These are phyloP conservation scores for Sebastes hopkinsi DNA, from an alignment of 2,797 vertebrate genomes.

Conservation along the genomic window DNA sequence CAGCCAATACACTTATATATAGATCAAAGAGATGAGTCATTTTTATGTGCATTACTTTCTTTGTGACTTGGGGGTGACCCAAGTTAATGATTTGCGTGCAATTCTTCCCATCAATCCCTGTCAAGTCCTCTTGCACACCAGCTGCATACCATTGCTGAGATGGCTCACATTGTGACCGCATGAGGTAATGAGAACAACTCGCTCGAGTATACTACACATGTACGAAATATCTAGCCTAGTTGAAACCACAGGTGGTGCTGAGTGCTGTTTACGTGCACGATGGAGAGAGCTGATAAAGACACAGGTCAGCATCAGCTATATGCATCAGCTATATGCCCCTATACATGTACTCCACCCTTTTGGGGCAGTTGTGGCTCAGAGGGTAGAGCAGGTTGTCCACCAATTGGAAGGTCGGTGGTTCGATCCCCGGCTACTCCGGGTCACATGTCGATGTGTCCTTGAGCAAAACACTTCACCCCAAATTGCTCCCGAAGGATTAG, in stretches of 20 bases:
- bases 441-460: too few relatives aligned
- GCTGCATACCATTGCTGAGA: conserved; percentile 80
- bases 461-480: too few relatives aligned
- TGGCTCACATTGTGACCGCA: conserved; percentile 84
- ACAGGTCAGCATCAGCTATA: conserved; percentile 44
- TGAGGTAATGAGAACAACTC: conserved; percentile 85
- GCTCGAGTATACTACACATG: conserved; percentile 70
- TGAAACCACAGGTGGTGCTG: conserved; percentile 67
- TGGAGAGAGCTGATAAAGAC: conserved; percentile 48
- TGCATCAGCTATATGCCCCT: conserved; percentile 27
- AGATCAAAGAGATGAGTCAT: conserved; percentile 73
- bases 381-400: too few relatives aligned
- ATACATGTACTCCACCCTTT: conserved; percentile 30
- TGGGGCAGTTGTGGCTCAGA: too few relatives aligned
- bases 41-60: conserved; percentile 76
- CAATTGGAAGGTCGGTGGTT: too few relatives aligned
- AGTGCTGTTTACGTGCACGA: conserved; percentile 61
- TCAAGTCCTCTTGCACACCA: conserved; percentile 75
- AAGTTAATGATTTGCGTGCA: conserved; percentile 82
- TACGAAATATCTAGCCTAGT: conserved; percentile 59
- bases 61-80: conserved; percentile 81
- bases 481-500: too few relatives aligned
- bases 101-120: conserved; percentile 80
- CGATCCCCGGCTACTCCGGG: too few relatives aligned
- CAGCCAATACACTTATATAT: conserved; percentile 55